Evolutionary conservation across 1,140 invertebrate species (phyloP), one percentile per base, ranked within the genome.

Genomic region (Pseudomyrmex cubaensis): DNA sequence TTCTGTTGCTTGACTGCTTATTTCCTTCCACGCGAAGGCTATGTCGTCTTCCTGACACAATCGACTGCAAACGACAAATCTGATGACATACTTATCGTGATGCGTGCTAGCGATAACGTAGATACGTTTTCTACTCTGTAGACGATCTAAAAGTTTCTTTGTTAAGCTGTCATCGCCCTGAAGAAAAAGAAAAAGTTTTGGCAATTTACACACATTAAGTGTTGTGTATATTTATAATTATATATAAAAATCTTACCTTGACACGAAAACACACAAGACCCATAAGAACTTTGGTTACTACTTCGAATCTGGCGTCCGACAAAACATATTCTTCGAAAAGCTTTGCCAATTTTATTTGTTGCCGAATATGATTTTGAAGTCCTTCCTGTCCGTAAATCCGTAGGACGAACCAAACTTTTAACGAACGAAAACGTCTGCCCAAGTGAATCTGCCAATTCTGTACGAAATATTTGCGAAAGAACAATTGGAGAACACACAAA

Each of bases 381-480:
- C 97, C 97, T 86, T 96, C 95, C 2, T 97, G 95, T 0, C 99
- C 99, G 86, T 98, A 97, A 8, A 97, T 95, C 84, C 98, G 95
- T 67, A 99, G 92, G 0, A 98, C 98, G 85, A 99, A 98, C 99
- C 99, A 99, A 2, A 99, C 93, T 93, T 99, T 99, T 5, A 99
- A 93, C 0, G 99, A 96, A 22, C 98, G 95, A 91, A 99, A 99
- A 87, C 98, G 95, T 70, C 98, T 95, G 5, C 98, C 98, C 54
- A 99, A 93, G 12, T 98, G 96, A 90, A 99, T 98, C 94, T 99
- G 98, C 98, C 98, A 99, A 91, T 99, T 97, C 95, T 99, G 92
- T 67, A 66, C 54, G 5, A 35, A 35, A 35, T 4, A 52, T 35
- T 35, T 7, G 35, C 5, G 35, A 35, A 35, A 35, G 13, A 44